These are phyloP conservation scores for Chromis chromis DNA, from an alignment of 2,797 vertebrate genomes.

Conservation along the genomic window DNA sequence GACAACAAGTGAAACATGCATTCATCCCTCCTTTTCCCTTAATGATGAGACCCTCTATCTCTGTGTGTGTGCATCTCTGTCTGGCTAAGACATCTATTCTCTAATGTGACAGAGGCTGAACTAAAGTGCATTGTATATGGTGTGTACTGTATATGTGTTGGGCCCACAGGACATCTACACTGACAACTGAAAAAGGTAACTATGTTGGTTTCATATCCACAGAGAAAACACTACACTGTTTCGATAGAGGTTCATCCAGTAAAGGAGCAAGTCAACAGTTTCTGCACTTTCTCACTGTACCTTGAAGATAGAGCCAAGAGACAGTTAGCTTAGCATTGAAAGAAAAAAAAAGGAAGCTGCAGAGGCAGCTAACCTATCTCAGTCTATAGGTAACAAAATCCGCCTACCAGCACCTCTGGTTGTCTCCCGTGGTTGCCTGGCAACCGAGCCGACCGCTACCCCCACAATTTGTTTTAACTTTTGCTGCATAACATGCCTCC, in stretches of 20 bases:
- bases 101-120: conserved; percentile 17
- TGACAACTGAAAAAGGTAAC: conserved; percentile 14
- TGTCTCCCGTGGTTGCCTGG: conserved; percentile 20
- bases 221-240: neutral
- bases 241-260: conserved; percentile 1
- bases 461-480: conserved; percentile 9
- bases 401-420: neutral
- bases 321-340: neutral
- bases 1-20: conserved; percentile 42
- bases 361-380: neutral
- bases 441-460: conserved; percentile 13
- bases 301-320: neutral
- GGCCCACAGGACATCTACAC: conserved; percentile 8
- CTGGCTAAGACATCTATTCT: conserved; percentile 4
- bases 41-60: conserved; percentile 26
- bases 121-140: neutral
- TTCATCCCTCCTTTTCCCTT: conserved; percentile 20
- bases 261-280: conserved; percentile 3
- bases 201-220: neutral
- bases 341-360: conserved; percentile 1
- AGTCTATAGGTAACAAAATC: conserved; percentile 6
- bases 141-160: conserved; percentile 3
- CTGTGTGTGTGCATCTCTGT: conserved; percentile 4
- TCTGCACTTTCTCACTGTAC: neutral
- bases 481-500: neutral